Evolutionary conservation across 2,888 invertebrate genomes (phyloP), one percentile per base, ranked within the genome.

Genomic region (Eristalinus aeneus): DNA sequence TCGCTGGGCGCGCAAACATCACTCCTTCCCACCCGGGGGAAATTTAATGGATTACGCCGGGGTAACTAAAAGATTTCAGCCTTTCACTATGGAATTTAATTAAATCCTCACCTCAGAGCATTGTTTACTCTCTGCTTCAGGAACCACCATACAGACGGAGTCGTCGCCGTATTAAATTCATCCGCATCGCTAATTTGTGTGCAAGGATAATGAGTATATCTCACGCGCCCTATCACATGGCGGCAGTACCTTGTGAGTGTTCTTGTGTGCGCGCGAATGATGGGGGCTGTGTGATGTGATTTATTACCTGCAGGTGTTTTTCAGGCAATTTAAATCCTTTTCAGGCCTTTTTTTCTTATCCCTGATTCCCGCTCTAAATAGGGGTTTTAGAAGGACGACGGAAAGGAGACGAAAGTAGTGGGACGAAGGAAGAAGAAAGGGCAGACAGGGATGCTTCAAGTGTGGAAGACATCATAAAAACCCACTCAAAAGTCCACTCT

Each of bases 181-280:
- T 75, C 71, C 71, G 84, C 79, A 79, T 79, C 79, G 79, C 81
- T 77, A 81, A 85, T 80, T 85, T 81, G 58, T 80, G 54, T 85
- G 73, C 54, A 69, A 53, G 69, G 73, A 81, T 77, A 81, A 85
- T 69, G 76, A 81, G 60, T 34, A 69, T 75, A 16, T 27, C 16
- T 60, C 23, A 27, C 72, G 34, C 36, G 22, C 34, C 58, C 53
- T 73, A 36, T 73, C 39, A 54, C 64, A 23, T 9, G 20, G 12
- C 20, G 22, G 0, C 27, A 5, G 27, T 11, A 8, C 20, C n/a
- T n/a, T 46, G 46, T 16, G 16, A 16, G 46, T 46, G 46, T 1
- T 11, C n/a, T 12, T n/a, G 39, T 39, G 12, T 46, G 46, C 16
- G 16, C 16, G 16, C 46, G 1, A 16, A 16, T 46, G 46, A 46